Evolutionary conservation across 2,113 vertebrate species (phyloP).

Genomic region (Ranitomeya variabilis): DNA sequence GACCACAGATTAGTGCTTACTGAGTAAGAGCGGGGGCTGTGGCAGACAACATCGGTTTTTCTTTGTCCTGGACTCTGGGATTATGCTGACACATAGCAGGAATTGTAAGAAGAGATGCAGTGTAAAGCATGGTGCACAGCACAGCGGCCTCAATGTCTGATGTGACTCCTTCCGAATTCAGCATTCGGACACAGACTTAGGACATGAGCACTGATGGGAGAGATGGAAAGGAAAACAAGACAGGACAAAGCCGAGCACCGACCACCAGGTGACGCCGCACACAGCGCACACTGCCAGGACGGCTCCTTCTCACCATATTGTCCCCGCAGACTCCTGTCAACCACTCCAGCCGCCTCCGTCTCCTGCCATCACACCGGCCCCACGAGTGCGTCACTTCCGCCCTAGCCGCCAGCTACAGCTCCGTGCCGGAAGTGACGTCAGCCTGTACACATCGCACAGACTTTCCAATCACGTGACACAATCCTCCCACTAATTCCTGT

Average conservation of each 20-base stretch:
- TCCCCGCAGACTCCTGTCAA: not conserved
- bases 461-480: not conserved
- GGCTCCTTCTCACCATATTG: conserved; percentile 3
- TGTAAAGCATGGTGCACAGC: not conserved
- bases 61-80: no score
- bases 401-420: not conserved
- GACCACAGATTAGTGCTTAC: no score
- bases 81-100: no score
- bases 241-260: no score
- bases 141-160: no score
- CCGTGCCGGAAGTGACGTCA: conserved; percentile 30
- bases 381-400: conserved; percentile 27
- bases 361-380: conserved; percentile 33
- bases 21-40: no score
- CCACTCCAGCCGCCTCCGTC: not conserved
- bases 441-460: not conserved
- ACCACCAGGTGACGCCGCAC: not conserved
- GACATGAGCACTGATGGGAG: no score
- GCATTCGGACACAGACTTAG: no score
- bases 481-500: not conserved
- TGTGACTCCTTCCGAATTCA: no score
- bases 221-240: no score
- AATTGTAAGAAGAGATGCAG: not conserved
- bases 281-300: not conserved
- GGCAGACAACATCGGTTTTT: no score